phyloP scores from a whole-genome alignment of 2,113 vertebrate genomes.

The Dendrocopos noguchii region DNA sequence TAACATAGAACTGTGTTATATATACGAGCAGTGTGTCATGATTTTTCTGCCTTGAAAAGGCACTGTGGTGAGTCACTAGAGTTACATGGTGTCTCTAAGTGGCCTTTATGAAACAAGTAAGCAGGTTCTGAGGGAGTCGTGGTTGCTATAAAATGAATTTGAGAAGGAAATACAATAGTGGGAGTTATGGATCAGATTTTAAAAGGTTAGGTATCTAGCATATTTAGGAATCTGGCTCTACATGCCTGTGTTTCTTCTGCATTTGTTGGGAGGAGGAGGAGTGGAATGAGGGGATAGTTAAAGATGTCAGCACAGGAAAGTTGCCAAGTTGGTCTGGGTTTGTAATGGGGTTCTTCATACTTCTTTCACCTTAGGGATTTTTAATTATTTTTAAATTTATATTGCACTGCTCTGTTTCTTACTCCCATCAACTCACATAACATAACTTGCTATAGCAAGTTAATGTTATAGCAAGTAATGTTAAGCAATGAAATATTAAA shows the following conservation, averaged over 20 bases:
- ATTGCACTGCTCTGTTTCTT: neutral
- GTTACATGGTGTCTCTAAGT: neutral
- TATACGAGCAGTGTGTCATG: neutral
- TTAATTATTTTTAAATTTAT: neutral
- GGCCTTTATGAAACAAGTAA: conserved; percentile 3
- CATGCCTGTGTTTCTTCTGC: neutral
- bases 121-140: neutral
- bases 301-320: conserved; percentile 16
- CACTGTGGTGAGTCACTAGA: conserved; percentile 6
- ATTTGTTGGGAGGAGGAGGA: neutral
- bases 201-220: neutral
- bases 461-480: neutral
- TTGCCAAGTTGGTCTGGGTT: conserved; percentile 15
- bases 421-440: neutral
- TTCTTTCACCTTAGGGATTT: neutral
- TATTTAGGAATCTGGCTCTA: neutral
- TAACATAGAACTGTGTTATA: neutral
- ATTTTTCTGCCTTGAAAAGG: conserved; percentile 45
- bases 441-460: neutral
- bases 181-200: conserved; percentile 1
- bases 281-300: neutral
- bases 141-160: conserved; percentile 8
- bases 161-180: conserved; percentile 18
- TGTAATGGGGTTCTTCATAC: neutral
- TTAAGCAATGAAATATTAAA: neutral